Evolutionary conservation across 2,888 invertebrate genomes (phyloP).

Genomic region (Agrochola macilenta): DNA sequence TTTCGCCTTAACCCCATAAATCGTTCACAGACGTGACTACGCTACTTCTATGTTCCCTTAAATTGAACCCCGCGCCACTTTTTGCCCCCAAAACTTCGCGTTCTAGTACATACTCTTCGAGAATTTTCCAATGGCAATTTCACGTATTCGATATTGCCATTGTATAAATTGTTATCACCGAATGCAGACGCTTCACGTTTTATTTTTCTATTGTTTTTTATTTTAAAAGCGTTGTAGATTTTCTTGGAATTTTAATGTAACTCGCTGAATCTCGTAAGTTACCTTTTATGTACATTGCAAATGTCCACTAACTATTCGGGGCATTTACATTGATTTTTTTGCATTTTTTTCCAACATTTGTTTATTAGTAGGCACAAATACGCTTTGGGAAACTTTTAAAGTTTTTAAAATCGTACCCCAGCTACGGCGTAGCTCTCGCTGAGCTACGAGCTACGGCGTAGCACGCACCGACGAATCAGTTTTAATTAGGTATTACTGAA

Average conservation of each 20-base stretch:
- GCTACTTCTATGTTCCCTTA: constrained; percentile 63
- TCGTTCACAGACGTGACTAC: constrained; percentile 67
- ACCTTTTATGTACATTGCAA: constrained; percentile 6
- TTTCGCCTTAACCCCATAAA: constrained; percentile 66
- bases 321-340: constrained; percentile 8
- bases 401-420: not conserved
- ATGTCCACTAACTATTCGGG: not conserved
- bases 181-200: constrained; percentile 54
- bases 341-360: not conserved
- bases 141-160: constrained; percentile 58
- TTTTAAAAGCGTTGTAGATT: constrained; percentile 41
- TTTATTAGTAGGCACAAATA: not conserved
- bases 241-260: constrained; percentile 54
- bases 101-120: constrained; percentile 43
- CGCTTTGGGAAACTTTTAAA: not conserved
- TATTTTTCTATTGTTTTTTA: constrained; percentile 38
- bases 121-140: constrained; percentile 56
- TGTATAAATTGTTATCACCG: constrained; percentile 59
- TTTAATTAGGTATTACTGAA: not conserved
- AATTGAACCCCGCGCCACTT: constrained; percentile 66
- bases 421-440: constrained; percentile 9
- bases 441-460: constrained; percentile 19
- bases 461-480: not conserved
- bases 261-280: constrained; percentile 11
- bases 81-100: constrained; percentile 56